Evolutionary conservation across 2,797 vertebrate genomes (phyloP), one percentile per base, ranked within the genome.

Genomic region (Brotula barbata): DNA sequence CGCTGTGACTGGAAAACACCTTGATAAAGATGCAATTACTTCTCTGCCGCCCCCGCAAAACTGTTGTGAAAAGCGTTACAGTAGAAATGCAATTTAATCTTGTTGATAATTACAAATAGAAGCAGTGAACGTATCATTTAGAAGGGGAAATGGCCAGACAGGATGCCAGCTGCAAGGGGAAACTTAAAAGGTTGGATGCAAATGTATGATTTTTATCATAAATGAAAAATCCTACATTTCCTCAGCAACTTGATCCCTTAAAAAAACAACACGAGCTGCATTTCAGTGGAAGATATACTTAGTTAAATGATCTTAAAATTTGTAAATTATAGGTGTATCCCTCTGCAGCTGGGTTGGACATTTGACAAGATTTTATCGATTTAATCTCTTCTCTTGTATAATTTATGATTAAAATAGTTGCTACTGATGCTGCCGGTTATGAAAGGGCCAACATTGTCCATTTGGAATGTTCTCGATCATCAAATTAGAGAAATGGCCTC

Each of bases 311-410:
- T 70, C 51, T 87, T 80, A 70, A 80, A 86, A 84, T 88, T 73
- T 71, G 66, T 6, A 80, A 88, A 88, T 89, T 88, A 86, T 83
- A 84, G 80, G 82, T 83, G 84, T 83, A 81, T 78, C 60, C 81
- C 71, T 58, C 39, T 74, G 74, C 79, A 85, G 81, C 77, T 88
- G 83, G 81, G 78, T 71, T 82, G 25, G 70, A 81, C 69, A 64
- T 74, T 78, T 73, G 73, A 78, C 67, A 69, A 83, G 81, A 86
- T 84, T 63, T 28, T 86, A 86, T 87, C 83, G 58, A 21, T 54
- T 7, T 85, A 77, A 85, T 86, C 80, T 81, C 77, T 72, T 80
- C 57, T 60, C 67, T 69, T 64, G 64, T 62, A 71, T 68, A 58
- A 76, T 78, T 78, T 81, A 69, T 83, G 79, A 86, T 70, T 86